Percentiles rank a stretch among this genome's conserved stretches.
These are phyloP conservation scores for Nipponia nippon DNA, from an alignment of 2,113 vertebrate species.

Conservation along the genomic window DNA sequence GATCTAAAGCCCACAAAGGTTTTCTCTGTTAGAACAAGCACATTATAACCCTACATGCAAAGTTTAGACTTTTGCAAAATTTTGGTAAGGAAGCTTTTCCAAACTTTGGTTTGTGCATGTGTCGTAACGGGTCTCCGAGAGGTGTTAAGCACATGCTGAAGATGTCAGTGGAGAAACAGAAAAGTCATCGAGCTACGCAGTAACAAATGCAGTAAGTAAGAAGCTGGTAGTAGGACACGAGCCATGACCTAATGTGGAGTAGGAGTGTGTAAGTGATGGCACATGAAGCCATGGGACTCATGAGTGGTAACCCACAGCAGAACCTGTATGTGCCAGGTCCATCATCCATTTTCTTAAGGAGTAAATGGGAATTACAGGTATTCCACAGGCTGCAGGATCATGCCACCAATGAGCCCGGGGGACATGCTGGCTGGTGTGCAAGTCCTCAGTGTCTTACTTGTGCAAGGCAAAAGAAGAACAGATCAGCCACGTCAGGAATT, in stretches of 20 bases:
- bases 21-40: fast-evolving
- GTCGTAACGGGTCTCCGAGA: background rate
- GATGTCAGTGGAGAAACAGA: background rate
- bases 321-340: background rate
- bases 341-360: background rate
- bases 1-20: fast-evolving
- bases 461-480: background rate
- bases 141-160: background rate
- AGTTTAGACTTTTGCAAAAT: background rate
- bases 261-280: background rate
- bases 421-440: background rate
- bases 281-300: background rate
- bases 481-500: fast-evolving
- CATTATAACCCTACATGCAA: fast-evolving
- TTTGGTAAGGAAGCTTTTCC: background rate
- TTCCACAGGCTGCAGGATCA: background rate
- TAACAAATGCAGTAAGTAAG: background rate
- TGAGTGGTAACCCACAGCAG: background rate
- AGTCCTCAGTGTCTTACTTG: fast-evolving
- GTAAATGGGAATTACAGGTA: background rate
- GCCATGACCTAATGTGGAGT: background rate
- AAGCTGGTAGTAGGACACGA: background rate
- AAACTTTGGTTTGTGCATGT: background rate
- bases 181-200: background rate
- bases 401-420: background rate